Evolutionary conservation across 37 sponge, comb jelly and placozoan genomes (phyloP), one percentile per base, ranked within the genome.

Genomic region (Oscarella lobularis): DNA sequence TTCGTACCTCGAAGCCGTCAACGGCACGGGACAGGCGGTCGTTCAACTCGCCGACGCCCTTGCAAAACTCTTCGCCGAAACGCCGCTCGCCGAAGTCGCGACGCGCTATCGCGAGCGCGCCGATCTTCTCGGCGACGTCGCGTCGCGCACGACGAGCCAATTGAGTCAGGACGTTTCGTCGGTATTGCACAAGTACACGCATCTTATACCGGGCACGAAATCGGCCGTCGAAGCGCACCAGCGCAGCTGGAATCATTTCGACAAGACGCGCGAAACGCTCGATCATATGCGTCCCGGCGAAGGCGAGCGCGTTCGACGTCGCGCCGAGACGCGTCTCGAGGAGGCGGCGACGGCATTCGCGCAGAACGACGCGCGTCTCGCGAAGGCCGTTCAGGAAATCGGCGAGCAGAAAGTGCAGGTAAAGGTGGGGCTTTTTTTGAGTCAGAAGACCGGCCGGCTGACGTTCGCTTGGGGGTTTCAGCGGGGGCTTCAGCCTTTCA

Each of bases 21-120:
- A 67, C 36, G 36, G 66, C 1, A 75, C 37, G 67, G 73, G 87
- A 67, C 32, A 33, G 33, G 30, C 83, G 1, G 87, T 82, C 3
- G 38, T 78, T 1, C 69, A 78, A 39, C 76, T 86, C 1, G 79
- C 87, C 39, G 77, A 77, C 6, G 78, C 81, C 0, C 71, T 86
- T 37, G 87, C 72, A 38, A 86, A 74, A 9, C 67, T 86, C 6
- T 78, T 86, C 33, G 73, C 78, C 70, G 87, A 87, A 3, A 79
- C 87, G 29, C 84, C 87, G 9, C 33, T 87, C 29, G 74, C 73
- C 0, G 3, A 74, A 55, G 60, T 87, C 37, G 85, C 85, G 1
- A 41, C 77, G 27, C 32, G 81, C 30, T 87, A 68, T 48, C 55
- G 75, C 36, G 87, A 87, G 29, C 74, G 78, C 6, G 82, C 80